Base-by-base conservation (phyloP, 2,113 vertebrate species). In the Zosterops lateralis region DNA sequence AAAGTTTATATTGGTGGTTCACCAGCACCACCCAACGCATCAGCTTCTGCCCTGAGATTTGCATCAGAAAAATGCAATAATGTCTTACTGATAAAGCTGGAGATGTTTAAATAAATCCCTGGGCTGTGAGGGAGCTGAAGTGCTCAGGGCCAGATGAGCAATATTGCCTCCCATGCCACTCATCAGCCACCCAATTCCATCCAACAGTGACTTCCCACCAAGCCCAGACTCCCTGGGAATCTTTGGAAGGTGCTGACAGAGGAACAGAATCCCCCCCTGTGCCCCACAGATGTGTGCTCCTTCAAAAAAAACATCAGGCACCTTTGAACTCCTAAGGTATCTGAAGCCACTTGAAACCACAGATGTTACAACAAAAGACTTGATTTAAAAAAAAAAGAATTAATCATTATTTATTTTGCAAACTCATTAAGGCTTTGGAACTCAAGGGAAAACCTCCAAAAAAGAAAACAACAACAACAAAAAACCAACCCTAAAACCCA, bases 231-330 rank as follows among this genome's bases (percentile, higher is more conserved):
- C 18, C n/a, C 50, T 53, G 71, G 50, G 75, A 90, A 92, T 20
- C n/a, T 51, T 32, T 42, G 8, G 0, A 53, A 84, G 53, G 82
- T 57, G 82, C 53, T 65, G 88, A 76, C 38, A 87, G 78, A 4
- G 3, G 32, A 68, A 60, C 14, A 92, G 53, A 90, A 67, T 29
- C 76, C 40, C 7, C 10, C 40, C 22, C 31, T 83, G 48, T 47
- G 31, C 28, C 18, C 62, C 32, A 25, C 32, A 75, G 38, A 44
- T 5, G 0, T 0, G 2, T 34, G 17, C 1, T 34, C 40, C 53
- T 45, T 45, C 19, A 31, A 2, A 12, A 54, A 74, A 74, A 21
- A 32, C 31, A 79, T 53, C 24, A 57, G 62, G 48, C 74, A 89
- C 24, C 36, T 73, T 50, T 88, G 64, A 88, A 80, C 72, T 32